Evolutionary conservation across 2,113 vertebrate genomes (phyloP), one percentile per base, ranked within the genome.

Genomic region (Tinamus guttatus): DNA sequence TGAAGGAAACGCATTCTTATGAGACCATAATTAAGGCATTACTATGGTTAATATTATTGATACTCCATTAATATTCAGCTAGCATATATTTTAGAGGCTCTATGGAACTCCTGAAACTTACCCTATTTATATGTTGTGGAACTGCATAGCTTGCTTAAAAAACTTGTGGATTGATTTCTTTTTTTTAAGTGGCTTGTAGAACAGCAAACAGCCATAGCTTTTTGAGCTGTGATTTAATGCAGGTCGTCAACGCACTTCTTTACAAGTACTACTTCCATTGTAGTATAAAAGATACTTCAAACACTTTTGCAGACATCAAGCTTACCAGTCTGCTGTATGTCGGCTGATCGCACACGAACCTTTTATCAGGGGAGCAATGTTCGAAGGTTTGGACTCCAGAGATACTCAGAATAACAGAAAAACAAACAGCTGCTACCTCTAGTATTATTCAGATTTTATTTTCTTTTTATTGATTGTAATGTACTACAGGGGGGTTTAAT

Each of bases 371-470:
- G 96, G 96, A 96, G 87, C 87, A 92, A 92, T 90, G 90, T 97
- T 94, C 34, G 11, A 96, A 89, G 85, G 90, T 94, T 95, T 81
- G 87, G 96, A 97, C 97, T 97, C 97, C 96, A 96, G 96, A 97
- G 94, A 97, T 95, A 96, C 95, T 97, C 76, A 41, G 93, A 92
- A 96, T 97, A 97, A 96, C 96, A 85, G 97, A 97, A 97, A 98
- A 98, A 97, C 97, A 98, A 99, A 99, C 98, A 97, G 98, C 99
- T 99, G 99, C 99, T 99, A 99, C 99, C 99, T 99, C 99, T 98
- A 98, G 98, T 98, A 97, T 98, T 98, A 97, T 97, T 98, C 97
- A 98, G 97, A 98, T 97, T 98, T 97, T 98, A 97, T 98, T 98
- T 98, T 98, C 96, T 97, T 97, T 76, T 94, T 96, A 95, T 96